Percentiles rank a stretch among this genome's conserved stretches.
Conservation (phyloP, 2,888 invertebrate genomes). For the Dryomyza anilis region DNA sequence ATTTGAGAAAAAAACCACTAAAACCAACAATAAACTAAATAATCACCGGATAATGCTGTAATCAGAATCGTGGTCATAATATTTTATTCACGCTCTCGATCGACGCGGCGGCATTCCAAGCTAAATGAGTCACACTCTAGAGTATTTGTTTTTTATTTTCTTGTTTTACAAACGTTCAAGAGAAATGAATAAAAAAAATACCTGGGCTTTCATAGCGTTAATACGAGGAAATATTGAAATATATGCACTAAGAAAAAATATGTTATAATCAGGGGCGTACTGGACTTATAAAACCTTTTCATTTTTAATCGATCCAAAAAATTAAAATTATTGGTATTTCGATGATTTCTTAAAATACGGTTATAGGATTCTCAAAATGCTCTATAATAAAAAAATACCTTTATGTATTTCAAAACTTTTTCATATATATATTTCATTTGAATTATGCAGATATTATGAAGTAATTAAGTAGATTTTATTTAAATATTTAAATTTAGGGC, state of each 20-base stretch:
- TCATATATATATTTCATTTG: no score
- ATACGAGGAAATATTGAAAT: background rate
- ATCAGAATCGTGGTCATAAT: conserved; percentile 8
- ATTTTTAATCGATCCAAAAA: no score
- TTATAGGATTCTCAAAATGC: no score
- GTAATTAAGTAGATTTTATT: no score
- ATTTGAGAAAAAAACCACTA: background rate
- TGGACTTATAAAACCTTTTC: no score
- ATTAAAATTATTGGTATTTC: no score
- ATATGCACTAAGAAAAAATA: background rate
- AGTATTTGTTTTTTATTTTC: background rate
- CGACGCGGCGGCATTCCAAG: conserved; percentile 7
- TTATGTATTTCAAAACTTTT: no score
- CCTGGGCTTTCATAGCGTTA: background rate
- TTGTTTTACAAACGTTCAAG: background rate
- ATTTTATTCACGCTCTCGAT: background rate
- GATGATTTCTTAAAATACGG: no score
- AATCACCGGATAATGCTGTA: background rate
- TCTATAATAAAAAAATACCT: no score
- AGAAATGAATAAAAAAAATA: background rate
- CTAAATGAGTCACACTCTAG: conserved; percentile 8
- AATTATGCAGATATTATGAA: no score
- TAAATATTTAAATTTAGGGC: no score
- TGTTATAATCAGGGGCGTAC: background rate
- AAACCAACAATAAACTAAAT: background rate